phyloP scores from a whole-genome alignment of 2,797 vertebrate species.

The Steatocranus sp. region DNA sequence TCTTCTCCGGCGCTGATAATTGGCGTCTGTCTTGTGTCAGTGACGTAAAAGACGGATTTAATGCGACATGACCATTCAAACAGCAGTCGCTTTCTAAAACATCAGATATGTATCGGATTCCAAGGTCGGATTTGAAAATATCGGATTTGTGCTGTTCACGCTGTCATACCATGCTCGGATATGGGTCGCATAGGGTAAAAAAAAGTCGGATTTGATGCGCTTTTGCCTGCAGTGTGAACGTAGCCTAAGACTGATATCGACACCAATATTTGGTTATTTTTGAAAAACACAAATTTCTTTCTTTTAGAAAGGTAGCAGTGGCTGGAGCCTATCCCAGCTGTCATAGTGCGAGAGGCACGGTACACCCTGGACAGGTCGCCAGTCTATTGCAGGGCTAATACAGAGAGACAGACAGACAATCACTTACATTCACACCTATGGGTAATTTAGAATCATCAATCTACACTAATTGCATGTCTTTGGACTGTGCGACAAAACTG shows the following conservation, averaged over 20 bases:
- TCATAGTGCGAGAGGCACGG: not conserved
- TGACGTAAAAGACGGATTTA: not conserved
- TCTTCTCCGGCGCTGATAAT: not conserved
- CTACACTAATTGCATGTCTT: not conserved
- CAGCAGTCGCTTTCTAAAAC: not conserved
- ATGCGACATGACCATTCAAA: not conserved
- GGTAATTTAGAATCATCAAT: not conserved
- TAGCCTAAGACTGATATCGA: rapidly evolving
- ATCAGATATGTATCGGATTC: not conserved
- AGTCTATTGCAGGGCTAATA: not conserved
- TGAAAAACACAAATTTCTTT: not conserved
- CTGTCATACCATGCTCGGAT: not conserved
- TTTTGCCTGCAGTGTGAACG: rapidly evolving
- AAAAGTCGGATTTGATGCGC: rapidly evolving
- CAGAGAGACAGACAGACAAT: not conserved
- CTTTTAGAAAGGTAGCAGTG: not conserved
- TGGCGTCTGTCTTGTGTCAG: not conserved
- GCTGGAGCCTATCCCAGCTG: not conserved
- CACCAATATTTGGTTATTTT: not conserved
- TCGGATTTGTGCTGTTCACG: not conserved
- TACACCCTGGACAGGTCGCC: not conserved
- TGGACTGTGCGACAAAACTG: not conserved
- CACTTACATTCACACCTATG: not conserved
- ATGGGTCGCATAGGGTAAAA: not conserved
- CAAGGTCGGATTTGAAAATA: not conserved